Evolutionary conservation across 1,140 invertebrate species (phyloP), one percentile per base, ranked within the genome.

Genomic region (Pseudomyrmex gracilis): DNA sequence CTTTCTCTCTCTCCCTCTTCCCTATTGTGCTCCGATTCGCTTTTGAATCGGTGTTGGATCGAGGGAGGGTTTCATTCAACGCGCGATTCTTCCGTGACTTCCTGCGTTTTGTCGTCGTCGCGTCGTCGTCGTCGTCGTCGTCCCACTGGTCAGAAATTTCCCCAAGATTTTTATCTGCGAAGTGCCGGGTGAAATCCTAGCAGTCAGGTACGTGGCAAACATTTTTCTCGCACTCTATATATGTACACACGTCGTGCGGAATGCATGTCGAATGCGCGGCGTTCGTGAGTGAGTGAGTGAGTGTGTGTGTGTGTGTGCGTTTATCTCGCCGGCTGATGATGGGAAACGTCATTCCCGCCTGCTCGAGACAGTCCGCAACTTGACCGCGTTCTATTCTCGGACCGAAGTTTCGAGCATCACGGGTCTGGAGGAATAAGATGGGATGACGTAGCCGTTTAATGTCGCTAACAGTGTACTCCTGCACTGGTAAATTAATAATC

Each of bases 401-500:
- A 58, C 4, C 7, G 3, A 51, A 66, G 60, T 20, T 15, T 15
- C 13, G 17, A 67, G 61, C 34, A 58, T 15, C n/a, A n/a, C 15
- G 51, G 51, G 10, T 76, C 61, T 63, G 4, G 51, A 20, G 15
- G n/a, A 80, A 68, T 60, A 60, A 22, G 51, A 70, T 60, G 8
- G 17, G 12, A 22, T 13, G 20, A 34, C 34, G 9, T 7, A 12
- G 53, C 66, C 34, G 43, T 70, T 34, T 60, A 71, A 58, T 58
- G n/a, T 45, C 53, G 43, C 58, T 70, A 80, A 60, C 66, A 49
- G 20, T 58, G 63, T 22, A 12, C 5, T 2, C 43, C n/a, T 34
- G 34, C 34, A 34, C 34, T 34, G 34, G 43, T 58, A 58, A 80
- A 80, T 80, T 80, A 60, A 45, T 34, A 58, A 71, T 20, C 15